These are phyloP conservation scores for Euplexia lucipara DNA, from an alignment of 2,888 invertebrate species.

Conservation along the genomic window DNA sequence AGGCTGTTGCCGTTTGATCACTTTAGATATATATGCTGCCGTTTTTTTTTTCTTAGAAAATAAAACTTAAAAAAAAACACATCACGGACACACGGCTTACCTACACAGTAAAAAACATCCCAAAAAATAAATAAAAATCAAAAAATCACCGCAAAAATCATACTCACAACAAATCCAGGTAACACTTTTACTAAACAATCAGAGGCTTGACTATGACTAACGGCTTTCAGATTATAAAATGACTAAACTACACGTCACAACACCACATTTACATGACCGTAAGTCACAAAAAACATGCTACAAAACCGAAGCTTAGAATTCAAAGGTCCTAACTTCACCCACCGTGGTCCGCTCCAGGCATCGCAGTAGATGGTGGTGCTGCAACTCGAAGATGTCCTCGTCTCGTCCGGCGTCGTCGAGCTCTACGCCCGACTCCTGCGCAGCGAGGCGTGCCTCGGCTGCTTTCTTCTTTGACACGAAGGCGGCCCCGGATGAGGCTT, in stretches of 20 bases:
- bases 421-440: slow-evolving; percentile 97
- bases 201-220: slow-evolving; percentile 52
- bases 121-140: slow-evolving; percentile 27
- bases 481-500: slow-evolving; percentile 99
- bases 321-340: slow-evolving; percentile 59
- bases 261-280: slow-evolving; percentile 56
- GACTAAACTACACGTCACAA: slow-evolving; percentile 53
- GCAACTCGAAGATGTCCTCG: slow-evolving; percentile 99
- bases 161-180: slow-evolving; percentile 49
- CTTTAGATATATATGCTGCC: neutral
- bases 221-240: slow-evolving; percentile 33
- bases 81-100: slow-evolving; percentile 40
- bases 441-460: slow-evolving; percentile 98
- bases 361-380: slow-evolving; percentile 99
- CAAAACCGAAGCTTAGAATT: slow-evolving; percentile 46
- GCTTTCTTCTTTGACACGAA: slow-evolving; percentile 99
- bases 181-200: slow-evolving; percentile 52
- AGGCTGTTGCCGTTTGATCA: slow-evolving; percentile 9
- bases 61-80: slow-evolving; percentile 33
- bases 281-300: slow-evolving; percentile 57
- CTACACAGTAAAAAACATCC: slow-evolving; percentile 27
- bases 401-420: slow-evolving; percentile 97
- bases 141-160: slow-evolving; percentile 34
- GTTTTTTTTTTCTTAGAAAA: slow-evolving; percentile 16
- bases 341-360: slow-evolving; percentile 99